Base-by-base conservation (phyloP, 2,888 invertebrate genomes). In the Mactromeris polynyma region DNA sequence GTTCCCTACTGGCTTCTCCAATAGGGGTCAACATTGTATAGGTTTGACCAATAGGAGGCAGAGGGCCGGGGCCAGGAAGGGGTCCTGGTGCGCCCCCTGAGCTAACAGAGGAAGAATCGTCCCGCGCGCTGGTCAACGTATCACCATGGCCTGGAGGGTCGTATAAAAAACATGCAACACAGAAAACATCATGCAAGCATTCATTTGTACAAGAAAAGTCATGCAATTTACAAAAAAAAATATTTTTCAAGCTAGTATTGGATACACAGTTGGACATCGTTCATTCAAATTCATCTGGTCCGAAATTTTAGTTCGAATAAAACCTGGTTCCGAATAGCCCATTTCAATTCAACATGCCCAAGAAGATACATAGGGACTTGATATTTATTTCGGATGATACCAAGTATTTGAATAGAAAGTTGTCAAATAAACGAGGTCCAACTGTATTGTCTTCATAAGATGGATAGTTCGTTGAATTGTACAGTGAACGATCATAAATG, bases 1-100 rank as follows among this genome's bases (percentile, higher is more conserved):
- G 93, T 83, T 95, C 95, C n/a, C 95, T 87, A 86, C 95, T 95
- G 6, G 94, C 93, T 82, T 95, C 95, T n/a, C 93, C 94, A 80
- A 95, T 95, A 17, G 95, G 94, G 19, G 95, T 94, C 54, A 95
- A 81, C 89, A 87, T 88, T 40, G 90, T 88, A 77, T 92, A 81
- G 21, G 90, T 81, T 79, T 90, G 89, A 51, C 90, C 89, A 81
- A 93, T 93, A 58, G 94, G 93, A 51, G 94, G 94, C 85, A 94
- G 91, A 81, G 91, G 92, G 26, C 94, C 92, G 26, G 90, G 81
- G 42, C 40, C 40, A 33, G 64, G 40, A 26, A 85, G 51, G 38
- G 79, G 80, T 33, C 86, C 83, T 64, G 87, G 78, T 85, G 85
- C 31, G 85, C 84, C 38, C 81, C 90, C 73, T 11, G 90, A 87